Evolutionary conservation across 2,113 vertebrate species (phyloP), one percentile per base, ranked within the genome.

Genomic region (Ibidorhyncha struthersii): DNA sequence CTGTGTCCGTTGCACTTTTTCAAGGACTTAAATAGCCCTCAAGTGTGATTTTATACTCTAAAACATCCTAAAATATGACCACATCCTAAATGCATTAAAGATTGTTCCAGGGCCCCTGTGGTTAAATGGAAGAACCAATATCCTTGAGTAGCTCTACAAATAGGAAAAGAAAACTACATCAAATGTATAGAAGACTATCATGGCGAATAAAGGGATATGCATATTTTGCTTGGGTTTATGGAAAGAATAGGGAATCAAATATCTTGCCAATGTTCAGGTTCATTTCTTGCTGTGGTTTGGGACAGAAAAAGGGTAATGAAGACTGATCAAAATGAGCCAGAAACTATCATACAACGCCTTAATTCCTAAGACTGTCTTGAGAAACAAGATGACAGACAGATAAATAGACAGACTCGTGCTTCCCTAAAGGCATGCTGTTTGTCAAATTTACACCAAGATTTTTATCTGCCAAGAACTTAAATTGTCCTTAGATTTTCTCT

Each of bases 21-120:
- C 76, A 91, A 80, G 84, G 69, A 72, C 47, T 96, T 93, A 62
- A 80, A 82, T 91, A 82, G 84, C 63, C 88, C 94, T 96, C 81
- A 61, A 94, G 94, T 96, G 82, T 94, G 90, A 96, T 95, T 96
- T 97, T 96, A 90, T 91, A 41, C 65, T 90, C 76, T 80, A 76
- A 97, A 97, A 40, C 85, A 65, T 96, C 85, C 92, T 96, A 97
- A 96, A 97, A 97, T 95, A 96, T 87, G 71, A 96, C 90, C 97
- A 97, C 94, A 96, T 97, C 94, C 92, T 97, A 96, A 95, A 95
- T 69, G 69, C 85, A 97, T 97, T 98, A 97, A 95, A 86, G 94
- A 88, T 89, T 94, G 76, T 96, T 96, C 90, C 90, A 97, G 86
- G 59, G 59, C 69, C 83, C 71, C 79, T 71, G 72, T 40, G 65